phyloP scores from a whole-genome alignment of 2,888 invertebrate genomes.

The Calephelis perditalis region DNA sequence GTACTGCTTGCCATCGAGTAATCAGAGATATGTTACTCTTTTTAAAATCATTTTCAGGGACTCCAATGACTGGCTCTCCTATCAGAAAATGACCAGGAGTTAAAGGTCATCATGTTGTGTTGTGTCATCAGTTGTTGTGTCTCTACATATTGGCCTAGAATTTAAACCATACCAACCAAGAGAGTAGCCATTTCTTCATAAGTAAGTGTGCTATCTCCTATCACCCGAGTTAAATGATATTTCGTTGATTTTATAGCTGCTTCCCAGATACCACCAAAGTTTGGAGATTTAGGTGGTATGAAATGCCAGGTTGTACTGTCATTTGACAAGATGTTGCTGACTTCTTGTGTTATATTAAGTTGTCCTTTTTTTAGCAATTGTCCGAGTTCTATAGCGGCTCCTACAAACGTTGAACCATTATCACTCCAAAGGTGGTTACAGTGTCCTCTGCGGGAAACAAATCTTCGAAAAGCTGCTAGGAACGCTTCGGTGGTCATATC shows the following conservation, averaged over 20 bases:
- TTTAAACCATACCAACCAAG: too few species aligned
- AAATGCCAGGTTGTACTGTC: neutral
- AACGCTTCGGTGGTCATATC: neutral
- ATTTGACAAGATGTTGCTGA: neutral
- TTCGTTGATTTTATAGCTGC: neutral
- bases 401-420: conserved; percentile 26
- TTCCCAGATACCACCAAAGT: neutral
- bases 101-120: neutral
- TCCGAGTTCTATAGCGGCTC: conserved; percentile 19
- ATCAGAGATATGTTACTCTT: neutral
- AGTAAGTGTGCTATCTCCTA: neutral
- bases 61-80: neutral
- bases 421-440: conserved; percentile 24
- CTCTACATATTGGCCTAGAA: neutral
- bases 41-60: neutral
- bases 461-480: conserved; percentile 22
- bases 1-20: conserved; percentile 8
- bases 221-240: neutral
- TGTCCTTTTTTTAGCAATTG: neutral
- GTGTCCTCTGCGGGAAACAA: conserved; percentile 25
- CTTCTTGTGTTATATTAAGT: neutral
- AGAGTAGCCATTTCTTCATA: neutral
- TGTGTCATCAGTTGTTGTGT: neutral
- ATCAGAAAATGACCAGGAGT: conserved; percentile 11
- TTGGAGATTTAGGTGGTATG: neutral